Percentiles rank a stretch among this genome's conserved stretches.
These are phyloP conservation scores for Copsychus sechellarum DNA, from an alignment of 2,113 vertebrate species.

Conservation along the genomic window DNA sequence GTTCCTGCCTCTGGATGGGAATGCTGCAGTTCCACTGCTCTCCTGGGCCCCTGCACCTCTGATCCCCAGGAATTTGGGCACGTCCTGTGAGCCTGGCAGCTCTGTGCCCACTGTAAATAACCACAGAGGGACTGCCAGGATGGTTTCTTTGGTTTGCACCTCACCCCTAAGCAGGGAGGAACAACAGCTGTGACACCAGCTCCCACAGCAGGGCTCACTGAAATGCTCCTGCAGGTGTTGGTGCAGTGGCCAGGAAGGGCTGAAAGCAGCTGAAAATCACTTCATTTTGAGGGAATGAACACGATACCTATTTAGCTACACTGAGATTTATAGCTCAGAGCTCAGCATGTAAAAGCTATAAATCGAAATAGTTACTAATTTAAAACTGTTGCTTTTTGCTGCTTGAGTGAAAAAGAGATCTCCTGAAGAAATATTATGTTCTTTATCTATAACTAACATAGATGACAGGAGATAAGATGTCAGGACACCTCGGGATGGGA, in stretches of 20 bases:
- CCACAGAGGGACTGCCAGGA: neutral
- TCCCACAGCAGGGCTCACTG: neutral
- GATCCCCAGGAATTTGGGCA: neutral
- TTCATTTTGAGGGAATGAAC: neutral
- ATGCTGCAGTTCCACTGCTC: neutral
- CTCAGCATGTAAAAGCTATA: neutral
- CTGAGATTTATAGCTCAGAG: neutral
- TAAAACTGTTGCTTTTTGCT: conserved; percentile 3
- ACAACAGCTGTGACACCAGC: neutral
- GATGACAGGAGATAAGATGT: conserved; percentile 1
- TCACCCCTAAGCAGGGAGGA: neutral
- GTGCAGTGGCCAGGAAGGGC: neutral
- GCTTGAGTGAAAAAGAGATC: neutral
- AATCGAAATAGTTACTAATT: conserved; percentile 18
- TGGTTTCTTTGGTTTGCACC: neutral
- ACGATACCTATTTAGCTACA: neutral
- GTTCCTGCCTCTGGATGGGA: neutral
- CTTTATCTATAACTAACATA: neutral
- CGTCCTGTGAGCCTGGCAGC: neutral
- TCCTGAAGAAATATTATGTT: neutral
- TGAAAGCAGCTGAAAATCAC: neutral
- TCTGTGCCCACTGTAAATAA: neutral
- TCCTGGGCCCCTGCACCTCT: neutral
- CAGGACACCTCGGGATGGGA: neutral
- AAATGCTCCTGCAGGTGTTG: neutral